These are phyloP conservation scores for Aramus guarauna DNA, from an alignment of 2,113 vertebrate species.

Conservation along the genomic window DNA sequence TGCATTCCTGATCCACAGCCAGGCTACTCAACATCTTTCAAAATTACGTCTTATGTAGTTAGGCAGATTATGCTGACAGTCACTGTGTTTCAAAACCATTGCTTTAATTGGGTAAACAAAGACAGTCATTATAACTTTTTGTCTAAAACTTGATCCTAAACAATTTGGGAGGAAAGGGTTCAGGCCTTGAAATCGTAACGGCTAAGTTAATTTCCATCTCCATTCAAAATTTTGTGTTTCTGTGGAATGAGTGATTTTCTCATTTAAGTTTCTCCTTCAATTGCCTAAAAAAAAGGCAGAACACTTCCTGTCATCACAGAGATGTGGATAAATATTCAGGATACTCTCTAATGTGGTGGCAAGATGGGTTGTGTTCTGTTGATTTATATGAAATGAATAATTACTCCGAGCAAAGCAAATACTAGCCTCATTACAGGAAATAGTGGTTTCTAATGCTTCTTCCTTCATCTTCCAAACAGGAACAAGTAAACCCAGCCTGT, in stretches of 20 bases:
- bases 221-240: not conserved
- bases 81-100: not conserved
- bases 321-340: not conserved
- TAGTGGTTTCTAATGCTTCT: not conserved
- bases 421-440: not conserved
- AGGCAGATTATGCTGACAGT: not conserved
- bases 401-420: not conserved
- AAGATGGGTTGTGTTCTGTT: not conserved
- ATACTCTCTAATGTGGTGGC: not conserved
- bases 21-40: not conserved
- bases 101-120: not conserved
- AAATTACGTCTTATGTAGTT: not conserved
- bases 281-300: not conserved
- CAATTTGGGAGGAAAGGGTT: not conserved
- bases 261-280: not conserved
- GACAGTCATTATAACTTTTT: not conserved
- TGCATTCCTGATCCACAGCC: not conserved
- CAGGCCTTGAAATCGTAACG: not conserved
- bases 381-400: not conserved
- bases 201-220: not conserved
- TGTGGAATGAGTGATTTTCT: not conserved
- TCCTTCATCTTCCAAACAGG: not conserved
- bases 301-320: not conserved
- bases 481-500: not conserved
- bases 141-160: not conserved